Evolutionary conservation across 92 coral and sea anemone genomes (phyloP).

Genomic region (Siderastrea radians): DNA sequence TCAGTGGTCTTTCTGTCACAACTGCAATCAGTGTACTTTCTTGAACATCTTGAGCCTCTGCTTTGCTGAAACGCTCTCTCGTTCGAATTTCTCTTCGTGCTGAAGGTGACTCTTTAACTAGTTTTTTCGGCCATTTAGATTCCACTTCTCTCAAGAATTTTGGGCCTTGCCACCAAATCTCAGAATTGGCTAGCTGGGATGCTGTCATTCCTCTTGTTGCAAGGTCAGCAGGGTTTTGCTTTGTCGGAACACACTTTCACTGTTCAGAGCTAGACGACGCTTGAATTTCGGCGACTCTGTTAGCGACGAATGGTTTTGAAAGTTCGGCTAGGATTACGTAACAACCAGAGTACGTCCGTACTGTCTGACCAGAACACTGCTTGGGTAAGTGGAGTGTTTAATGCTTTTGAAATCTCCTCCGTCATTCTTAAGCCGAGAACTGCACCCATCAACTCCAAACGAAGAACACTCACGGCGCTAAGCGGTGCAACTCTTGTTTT

Average conservation of each 20-base stretch:
- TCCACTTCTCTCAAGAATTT: too few species aligned
- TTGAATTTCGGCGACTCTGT: conserved; percentile 15
- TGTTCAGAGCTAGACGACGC: conserved; percentile 18
- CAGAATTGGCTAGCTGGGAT: neutral
- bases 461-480: conserved; percentile 58
- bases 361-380: conserved; percentile 30
- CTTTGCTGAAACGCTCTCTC: too few species aligned
- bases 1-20: too few species aligned
- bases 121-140: too few species aligned
- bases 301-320: conserved; percentile 41
- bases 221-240: conserved; percentile 16
- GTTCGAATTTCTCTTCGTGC: too few species aligned
- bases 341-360: conserved; percentile 28
- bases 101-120: too few species aligned
- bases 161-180: conserved; percentile 30
- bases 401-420: conserved; percentile 3
- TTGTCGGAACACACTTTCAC: conserved; percentile 19
- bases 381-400: neutral
- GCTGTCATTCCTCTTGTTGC: conserved; percentile 23
- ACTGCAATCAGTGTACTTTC: too few species aligned
- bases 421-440: conserved; percentile 67
- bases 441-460: conserved; percentile 70
- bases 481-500: conserved; percentile 66
- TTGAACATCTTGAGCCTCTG: too few species aligned
- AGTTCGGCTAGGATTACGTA: conserved; percentile 31